These are phyloP conservation scores for Liolophura sinensis DNA, from an alignment of 1,140 invertebrate genomes.

Conservation along the genomic window DNA sequence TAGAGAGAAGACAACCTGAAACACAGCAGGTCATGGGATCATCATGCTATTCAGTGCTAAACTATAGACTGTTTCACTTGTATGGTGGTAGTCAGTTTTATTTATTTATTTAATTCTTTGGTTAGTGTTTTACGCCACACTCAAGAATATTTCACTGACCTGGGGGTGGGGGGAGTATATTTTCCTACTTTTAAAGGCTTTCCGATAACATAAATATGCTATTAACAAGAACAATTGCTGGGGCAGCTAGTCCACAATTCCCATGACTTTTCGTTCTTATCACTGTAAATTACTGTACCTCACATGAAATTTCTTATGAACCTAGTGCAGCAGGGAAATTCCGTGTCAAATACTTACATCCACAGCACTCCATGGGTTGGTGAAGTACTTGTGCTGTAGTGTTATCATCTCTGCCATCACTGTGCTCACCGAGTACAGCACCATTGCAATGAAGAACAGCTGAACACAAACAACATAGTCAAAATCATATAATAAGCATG, in stretches of 20 bases:
- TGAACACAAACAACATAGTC: conserved; percentile 27
- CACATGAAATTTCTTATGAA: neutral
- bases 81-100: too few species aligned
- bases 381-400: conserved; percentile 27
- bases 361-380: conserved; percentile 37
- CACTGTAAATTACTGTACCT: neutral
- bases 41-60: neutral
- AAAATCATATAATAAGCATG: conserved; percentile 1
- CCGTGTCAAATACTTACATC: conserved; percentile 32
- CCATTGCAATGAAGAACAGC: conserved; percentile 49
- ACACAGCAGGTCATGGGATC: neutral
- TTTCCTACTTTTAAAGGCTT: too few species aligned
- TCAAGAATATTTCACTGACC: too few species aligned
- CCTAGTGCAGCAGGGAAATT: too few species aligned
- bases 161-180: too few species aligned
- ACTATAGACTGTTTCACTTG: too few species aligned
- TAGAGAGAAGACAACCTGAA: conserved; percentile 33
- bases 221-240: too few species aligned
- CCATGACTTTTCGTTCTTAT: too few species aligned
- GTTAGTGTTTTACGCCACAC: too few species aligned
- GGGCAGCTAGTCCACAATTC: too few species aligned
- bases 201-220: too few species aligned
- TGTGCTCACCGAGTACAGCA: conserved; percentile 32
- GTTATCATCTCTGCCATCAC: conserved; percentile 25
- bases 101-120: too few species aligned